These are phyloP conservation scores for Drosophila jambulina DNA, from an alignment of 1,140 invertebrate species.

Conservation along the genomic window DNA sequence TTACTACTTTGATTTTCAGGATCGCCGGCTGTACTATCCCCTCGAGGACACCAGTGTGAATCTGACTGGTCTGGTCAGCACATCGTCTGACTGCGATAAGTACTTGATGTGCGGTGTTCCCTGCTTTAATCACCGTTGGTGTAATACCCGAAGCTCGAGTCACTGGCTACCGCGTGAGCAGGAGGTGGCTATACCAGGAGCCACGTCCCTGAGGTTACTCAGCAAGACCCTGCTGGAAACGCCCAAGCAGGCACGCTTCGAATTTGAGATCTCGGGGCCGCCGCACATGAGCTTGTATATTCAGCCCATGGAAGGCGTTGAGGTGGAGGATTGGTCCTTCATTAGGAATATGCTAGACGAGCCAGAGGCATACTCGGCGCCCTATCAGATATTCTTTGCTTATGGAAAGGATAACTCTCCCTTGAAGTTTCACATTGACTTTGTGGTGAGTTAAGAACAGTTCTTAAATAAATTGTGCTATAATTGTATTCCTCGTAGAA, in stretches of 20 bases:
- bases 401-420: constrained; percentile 87
- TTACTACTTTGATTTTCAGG: constrained; percentile 90
- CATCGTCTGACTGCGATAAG: constrained; percentile 87
- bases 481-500: constrained; percentile 26
- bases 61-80: constrained; percentile 86
- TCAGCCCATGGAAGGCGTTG: constrained; percentile 87
- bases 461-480: background rate
- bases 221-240: constrained; percentile 36
- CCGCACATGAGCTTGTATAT: constrained; percentile 90
- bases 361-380: constrained; percentile 86
- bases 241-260: constrained; percentile 36
- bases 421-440: constrained; percentile 87
- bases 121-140: constrained; percentile 88
- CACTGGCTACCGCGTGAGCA: constrained; percentile 63
- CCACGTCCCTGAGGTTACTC: constrained; percentile 32
- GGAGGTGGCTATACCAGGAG: constrained; percentile 48
- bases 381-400: constrained; percentile 90
- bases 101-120: constrained; percentile 91
- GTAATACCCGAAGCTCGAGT: constrained; percentile 48
- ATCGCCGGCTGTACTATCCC: constrained; percentile 89
- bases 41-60: constrained; percentile 84
- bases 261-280: constrained; percentile 86
- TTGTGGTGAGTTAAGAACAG: constrained; percentile 85
- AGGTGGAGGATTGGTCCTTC: constrained; percentile 88
- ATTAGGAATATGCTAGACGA: constrained; percentile 85